phyloP scores from a whole-genome alignment of 2,113 vertebrate genomes.

The Callospermophilus lateralis region DNA sequence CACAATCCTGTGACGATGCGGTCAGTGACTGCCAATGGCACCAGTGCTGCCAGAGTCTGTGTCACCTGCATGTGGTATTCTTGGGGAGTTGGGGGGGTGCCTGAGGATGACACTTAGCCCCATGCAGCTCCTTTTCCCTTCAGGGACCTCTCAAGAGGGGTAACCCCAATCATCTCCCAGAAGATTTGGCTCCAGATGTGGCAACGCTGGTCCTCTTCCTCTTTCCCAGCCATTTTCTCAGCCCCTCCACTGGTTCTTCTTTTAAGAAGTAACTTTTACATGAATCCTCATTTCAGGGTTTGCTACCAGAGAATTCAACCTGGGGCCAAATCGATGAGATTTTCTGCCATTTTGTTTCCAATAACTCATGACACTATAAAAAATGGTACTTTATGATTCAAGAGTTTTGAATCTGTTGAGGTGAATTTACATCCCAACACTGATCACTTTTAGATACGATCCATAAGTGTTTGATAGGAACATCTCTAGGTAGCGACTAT shows the following conservation, averaged over 20 bases:
- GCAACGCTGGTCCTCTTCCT: background rate
- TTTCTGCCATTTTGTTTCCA: background rate
- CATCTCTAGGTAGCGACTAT: background rate
- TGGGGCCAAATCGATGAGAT: background rate
- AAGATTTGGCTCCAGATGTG: background rate
- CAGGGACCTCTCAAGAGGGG: background rate
- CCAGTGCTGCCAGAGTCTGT: background rate
- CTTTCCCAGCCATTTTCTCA: background rate
- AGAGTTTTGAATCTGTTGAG: background rate
- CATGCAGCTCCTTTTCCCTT: too few relatives aligned
- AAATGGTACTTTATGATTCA: background rate
- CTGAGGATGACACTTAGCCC: too few relatives aligned
- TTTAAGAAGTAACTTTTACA: background rate
- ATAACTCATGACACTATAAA: background rate
- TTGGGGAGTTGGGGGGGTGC: background rate
- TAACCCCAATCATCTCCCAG: background rate
- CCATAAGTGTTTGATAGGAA: background rate
- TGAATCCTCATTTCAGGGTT: background rate
- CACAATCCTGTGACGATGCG: background rate
- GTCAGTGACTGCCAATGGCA: background rate
- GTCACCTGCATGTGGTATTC: accelerated
- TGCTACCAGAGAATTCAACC: background rate
- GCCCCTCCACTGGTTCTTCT: accelerated
- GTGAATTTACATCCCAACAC: background rate
- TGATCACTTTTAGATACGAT: background rate